Percentiles rank a stretch among this genome's conserved stretches.
Evolutionary conservation across 2,888 invertebrate genomes (phyloP).

Genomic region (Hydroisotoma schaefferi): DNA sequence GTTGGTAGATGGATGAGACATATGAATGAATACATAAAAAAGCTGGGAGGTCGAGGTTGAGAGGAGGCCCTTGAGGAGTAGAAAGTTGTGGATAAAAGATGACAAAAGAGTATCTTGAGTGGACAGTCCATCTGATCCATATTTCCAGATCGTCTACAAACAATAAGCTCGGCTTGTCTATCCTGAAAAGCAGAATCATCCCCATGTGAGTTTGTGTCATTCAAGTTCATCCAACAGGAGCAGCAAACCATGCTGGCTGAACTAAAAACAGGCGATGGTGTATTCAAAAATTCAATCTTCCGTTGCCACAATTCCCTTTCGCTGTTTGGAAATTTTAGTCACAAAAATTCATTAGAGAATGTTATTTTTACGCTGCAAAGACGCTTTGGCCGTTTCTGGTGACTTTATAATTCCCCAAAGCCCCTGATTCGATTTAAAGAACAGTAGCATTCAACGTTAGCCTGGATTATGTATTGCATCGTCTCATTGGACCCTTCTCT

Average conservation of each 20-base stretch:
- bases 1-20: background rate
- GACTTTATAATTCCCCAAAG: conserved; percentile 12
- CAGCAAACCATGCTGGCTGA: background rate
- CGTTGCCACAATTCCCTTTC: background rate
- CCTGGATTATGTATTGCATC: too few relatives aligned
- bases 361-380: too few relatives aligned
- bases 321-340: conserved; percentile 4
- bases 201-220: too few relatives aligned
- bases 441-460: too few relatives aligned
- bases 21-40: too few relatives aligned
- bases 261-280: background rate
- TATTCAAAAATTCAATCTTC: background rate
- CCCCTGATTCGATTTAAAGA: conserved; percentile 13
- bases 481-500: too few relatives aligned
- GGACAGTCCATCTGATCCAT: background rate
- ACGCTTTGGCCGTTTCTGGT: background rate
- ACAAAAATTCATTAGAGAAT: conserved; percentile 16
- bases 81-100: conserved; percentile 3
- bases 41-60: too few relatives aligned
- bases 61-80: too few relatives aligned
- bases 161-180: background rate
- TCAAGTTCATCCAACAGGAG: too few relatives aligned
- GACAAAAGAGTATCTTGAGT: background rate
- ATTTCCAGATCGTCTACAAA: background rate
- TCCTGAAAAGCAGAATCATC: too few relatives aligned